These are phyloP conservation scores for Numenius arquata DNA, from an alignment of 2,113 vertebrate genomes.

Conservation along the genomic window DNA sequence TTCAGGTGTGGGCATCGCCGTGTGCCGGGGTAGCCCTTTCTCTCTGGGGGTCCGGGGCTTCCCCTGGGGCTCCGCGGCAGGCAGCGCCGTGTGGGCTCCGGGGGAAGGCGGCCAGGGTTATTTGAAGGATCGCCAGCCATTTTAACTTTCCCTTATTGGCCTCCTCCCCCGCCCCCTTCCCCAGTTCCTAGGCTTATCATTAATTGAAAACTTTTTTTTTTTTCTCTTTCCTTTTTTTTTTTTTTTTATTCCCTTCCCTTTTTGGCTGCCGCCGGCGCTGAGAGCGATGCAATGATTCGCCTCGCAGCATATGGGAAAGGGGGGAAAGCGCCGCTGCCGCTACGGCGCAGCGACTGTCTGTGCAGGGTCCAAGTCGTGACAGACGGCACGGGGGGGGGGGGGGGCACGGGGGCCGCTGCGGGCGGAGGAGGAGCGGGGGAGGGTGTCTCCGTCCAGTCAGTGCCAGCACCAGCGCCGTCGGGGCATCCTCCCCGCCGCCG, in stretches of 20 bases:
- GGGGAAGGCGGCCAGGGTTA: background rate
- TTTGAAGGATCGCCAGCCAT: slow-evolving; percentile 35
- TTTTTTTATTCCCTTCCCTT: background rate
- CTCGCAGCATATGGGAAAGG: slow-evolving; percentile 6
- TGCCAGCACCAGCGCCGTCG: background rate
- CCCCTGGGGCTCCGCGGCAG: background rate
- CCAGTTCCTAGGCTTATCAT: slow-evolving; percentile 20
- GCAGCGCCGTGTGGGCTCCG: background rate
- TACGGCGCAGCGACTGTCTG: background rate
- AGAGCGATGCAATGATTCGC: slow-evolving; percentile 1
- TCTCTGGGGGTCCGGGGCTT: background rate
- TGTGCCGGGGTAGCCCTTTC: background rate
- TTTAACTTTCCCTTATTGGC: slow-evolving; percentile 50
- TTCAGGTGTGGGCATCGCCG: background rate
- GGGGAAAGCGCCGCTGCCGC: background rate
- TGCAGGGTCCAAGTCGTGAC: background rate
- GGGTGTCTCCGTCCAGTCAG: background rate
- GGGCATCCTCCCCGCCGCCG: too few species aligned
- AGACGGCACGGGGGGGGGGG: background rate
- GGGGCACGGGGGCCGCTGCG: background rate
- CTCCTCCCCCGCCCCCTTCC: background rate
- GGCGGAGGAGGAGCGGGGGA: background rate
- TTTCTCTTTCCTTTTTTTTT: background rate
- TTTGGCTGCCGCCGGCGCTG: slow-evolving; percentile 11
- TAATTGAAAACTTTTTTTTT: slow-evolving; percentile 60